Evolutionary conservation across 2,888 invertebrate genomes (phyloP).

Genomic region (Ochropacha duplaris): DNA sequence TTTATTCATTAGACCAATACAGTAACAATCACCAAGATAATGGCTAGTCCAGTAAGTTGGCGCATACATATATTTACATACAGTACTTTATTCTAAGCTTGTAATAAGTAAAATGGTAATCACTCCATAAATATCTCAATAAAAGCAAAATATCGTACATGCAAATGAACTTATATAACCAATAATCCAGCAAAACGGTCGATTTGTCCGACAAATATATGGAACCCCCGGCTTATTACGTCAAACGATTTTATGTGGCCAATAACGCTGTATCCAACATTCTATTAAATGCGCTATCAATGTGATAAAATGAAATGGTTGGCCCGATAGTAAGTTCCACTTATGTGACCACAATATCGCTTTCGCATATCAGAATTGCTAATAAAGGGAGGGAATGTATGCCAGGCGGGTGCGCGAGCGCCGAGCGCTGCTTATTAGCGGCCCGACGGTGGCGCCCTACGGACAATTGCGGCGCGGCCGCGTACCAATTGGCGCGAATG

Average conservation of each 20-base stretch:
- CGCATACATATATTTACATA: slow-evolving; percentile 30
- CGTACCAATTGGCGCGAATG: slow-evolving; percentile 28
- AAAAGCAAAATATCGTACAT: slow-evolving; percentile 56
- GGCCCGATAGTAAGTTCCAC: slow-evolving; percentile 56
- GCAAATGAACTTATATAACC: slow-evolving; percentile 51
- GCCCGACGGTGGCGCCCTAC: slow-evolving; percentile 51
- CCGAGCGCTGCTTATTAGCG: slow-evolving; percentile 50
- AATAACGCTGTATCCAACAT: slow-evolving; percentile 69
- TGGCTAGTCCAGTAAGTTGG: slow-evolving; percentile 12
- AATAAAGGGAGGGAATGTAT: slow-evolving; percentile 74
- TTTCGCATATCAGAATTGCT: slow-evolving; percentile 79
- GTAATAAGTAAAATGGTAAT: slow-evolving; percentile 52
- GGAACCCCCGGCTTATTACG: slow-evolving; percentile 67
- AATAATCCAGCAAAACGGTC: slow-evolving; percentile 60
- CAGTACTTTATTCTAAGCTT: slow-evolving; percentile 27
- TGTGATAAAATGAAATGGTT: slow-evolving; percentile 74
- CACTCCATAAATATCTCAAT: slow-evolving; percentile 44
- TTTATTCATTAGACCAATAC: slow-evolving; percentile 24
- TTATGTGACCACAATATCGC: slow-evolving; percentile 73
- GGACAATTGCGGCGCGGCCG: slow-evolving; percentile 40
- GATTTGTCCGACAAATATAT: slow-evolving; percentile 74
- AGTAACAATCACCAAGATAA: slow-evolving; percentile 27
- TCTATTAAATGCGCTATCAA: slow-evolving; percentile 67
- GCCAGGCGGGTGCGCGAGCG: slow-evolving; percentile 54
- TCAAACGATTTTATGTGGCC: slow-evolving; percentile 66